Evolutionary conservation across 2,888 invertebrate genomes (phyloP), one percentile per base, ranked within the genome.

Genomic region (Periphyllus acericola): DNA sequence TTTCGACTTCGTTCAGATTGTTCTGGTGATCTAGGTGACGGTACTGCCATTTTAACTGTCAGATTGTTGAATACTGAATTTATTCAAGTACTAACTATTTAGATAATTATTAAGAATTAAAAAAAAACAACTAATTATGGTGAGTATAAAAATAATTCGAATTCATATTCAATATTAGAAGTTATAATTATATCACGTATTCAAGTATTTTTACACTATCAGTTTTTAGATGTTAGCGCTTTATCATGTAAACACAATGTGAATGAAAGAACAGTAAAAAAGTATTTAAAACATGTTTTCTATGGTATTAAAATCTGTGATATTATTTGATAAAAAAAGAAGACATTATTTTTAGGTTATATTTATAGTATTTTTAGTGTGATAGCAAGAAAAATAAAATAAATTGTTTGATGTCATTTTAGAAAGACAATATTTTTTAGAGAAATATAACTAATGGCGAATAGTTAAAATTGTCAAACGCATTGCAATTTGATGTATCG

Each of bases 1-100:
- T 95, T 96, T 91, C 95, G 94, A 90, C 93, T 94, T 91, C 95
- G 96, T 91, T 96, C 95, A 90, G 94, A 94, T 91, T 94, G 94
- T 90, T 95, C 95, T 19, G 95, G 94, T n/a, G 95, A 95, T 91
- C 95, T 94, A 14, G 95, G 94, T 89, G 94, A 94, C 78, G 94
- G 94, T 55, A 94, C 95, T 90, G 94, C 94, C 94, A 94, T 94
- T 9, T 14, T 36, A 29, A 84, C 19, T 76, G 29, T 21, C 55
- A 71, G 46, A 71, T 29, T 11, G 19, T 60, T 25, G 21, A 25
- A 60, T 21, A 46, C 11, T 14, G 14, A 36, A 36, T 36, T 36
- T 36, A 36, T 6, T 46, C 8, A 46, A 46, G 46, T 14, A 25
- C 21, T 60, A 60, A 60, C 25, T 0, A 25, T 6, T 60, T 60